Evolutionary conservation across 2,797 vertebrate genomes (phyloP).

Genomic region (Pseudochirops cupreus): DNA sequence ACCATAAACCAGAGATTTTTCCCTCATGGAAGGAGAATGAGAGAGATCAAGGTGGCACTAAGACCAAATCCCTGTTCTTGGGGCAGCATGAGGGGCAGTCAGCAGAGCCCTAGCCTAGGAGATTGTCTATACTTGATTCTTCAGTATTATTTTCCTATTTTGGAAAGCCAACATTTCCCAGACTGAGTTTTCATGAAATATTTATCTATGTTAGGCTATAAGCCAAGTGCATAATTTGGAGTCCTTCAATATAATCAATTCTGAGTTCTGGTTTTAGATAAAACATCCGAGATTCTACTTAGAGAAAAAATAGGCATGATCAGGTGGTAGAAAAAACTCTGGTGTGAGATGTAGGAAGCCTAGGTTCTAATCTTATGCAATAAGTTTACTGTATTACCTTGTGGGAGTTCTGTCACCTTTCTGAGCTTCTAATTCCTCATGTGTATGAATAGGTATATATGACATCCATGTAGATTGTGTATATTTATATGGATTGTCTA

Average conservation of each 20-base stretch:
- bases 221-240: neutral
- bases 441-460: neutral
- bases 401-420: neutral
- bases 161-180: neutral
- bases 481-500: neutral
- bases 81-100: neutral
- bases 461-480: neutral
- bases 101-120: neutral
- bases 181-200: neutral
- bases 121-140: neutral
- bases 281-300: conserved; percentile 15
- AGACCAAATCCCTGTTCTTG: neutral
- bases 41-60: neutral
- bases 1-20: neutral
- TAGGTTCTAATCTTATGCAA: conserved; percentile 4
- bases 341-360: conserved; percentile 1
- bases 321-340: neutral
- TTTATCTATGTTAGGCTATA: neutral
- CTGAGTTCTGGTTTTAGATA: conserved; percentile 28
- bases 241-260: conserved; percentile 26
- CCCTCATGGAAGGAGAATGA: neutral
- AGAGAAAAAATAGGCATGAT: neutral
- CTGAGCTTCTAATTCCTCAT: conserved; percentile 1
- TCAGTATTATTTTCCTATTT: neutral
- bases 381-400: neutral